Conservation (phyloP, 2,113 vertebrate genomes). For the Suncus etruscus region DNA sequence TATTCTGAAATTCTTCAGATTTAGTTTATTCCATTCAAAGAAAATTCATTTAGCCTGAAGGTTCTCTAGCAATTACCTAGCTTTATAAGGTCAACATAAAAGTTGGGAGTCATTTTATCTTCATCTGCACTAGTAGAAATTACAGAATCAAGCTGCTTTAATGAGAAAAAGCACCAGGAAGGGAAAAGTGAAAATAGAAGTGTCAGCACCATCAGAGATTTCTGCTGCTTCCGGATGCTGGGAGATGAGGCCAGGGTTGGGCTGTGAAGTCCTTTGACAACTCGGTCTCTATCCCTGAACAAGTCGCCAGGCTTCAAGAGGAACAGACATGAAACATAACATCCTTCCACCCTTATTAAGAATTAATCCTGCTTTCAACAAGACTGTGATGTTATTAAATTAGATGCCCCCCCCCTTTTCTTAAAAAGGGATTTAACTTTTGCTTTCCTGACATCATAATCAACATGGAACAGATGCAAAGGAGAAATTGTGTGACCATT, state of each 20-base stretch:
- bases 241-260: slow-evolving; percentile 43
- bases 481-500: slow-evolving; percentile 68
- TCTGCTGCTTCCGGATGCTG: not conserved
- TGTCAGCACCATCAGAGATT: slow-evolving; percentile 83
- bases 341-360: slow-evolving; percentile 82
- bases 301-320: slow-evolving; percentile 80
- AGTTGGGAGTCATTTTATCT: slow-evolving; percentile 79
- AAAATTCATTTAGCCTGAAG: slow-evolving; percentile 79
- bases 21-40: slow-evolving; percentile 64
- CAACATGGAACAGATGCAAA: slow-evolving; percentile 78
- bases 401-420: slow-evolving; percentile 70
- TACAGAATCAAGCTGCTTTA: slow-evolving; percentile 85
- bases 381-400: slow-evolving; percentile 80
- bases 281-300: slow-evolving; percentile 66
- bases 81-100: slow-evolving; percentile 80
- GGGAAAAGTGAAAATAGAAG: slow-evolving; percentile 84
- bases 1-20: slow-evolving; percentile 1
- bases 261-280: slow-evolving; percentile 75
- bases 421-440: slow-evolving; percentile 80
- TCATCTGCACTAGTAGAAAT: slow-evolving; percentile 75
- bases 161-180: slow-evolving; percentile 83
- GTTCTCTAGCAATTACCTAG: slow-evolving; percentile 77
- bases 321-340: slow-evolving; percentile 79
- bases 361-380: slow-evolving; percentile 81
- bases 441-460: slow-evolving; percentile 71